Conservation (phyloP, 2,888 invertebrate genomes). For the Eucera pruinosa region DNA sequence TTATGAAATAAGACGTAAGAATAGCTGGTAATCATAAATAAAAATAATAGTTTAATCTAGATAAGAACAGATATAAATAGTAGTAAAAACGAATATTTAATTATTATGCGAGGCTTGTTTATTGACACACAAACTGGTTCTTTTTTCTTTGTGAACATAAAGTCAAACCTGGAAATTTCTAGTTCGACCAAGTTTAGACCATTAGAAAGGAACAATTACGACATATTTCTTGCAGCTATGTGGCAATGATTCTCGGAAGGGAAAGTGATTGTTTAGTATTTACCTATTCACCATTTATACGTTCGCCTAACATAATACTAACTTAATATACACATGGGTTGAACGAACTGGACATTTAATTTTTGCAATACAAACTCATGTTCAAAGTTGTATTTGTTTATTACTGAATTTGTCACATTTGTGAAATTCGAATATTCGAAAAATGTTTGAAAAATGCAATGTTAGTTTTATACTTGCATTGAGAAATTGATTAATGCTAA, state of each 20-base stretch:
- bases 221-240: conserved; percentile 6
- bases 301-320: conserved; percentile 18
- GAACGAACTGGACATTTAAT: neutral
- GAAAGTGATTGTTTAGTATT: conserved; percentile 47
- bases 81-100: no score
- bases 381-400: no score
- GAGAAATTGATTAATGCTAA: no score
- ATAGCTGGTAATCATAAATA: no score
- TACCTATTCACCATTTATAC: conserved; percentile 14
- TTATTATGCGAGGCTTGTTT: no score
- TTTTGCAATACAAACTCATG: neutral
- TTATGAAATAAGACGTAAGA: no score
- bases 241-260: conserved; percentile 32
- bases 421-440: no score
- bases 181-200: neutral
- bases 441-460: no score
- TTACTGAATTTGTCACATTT: no score
- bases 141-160: neutral
- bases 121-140: neutral
- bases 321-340: neutral
- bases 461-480: no score
- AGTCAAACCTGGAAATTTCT: neutral
- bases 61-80: no score
- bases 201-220: conserved; percentile 26
- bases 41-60: no score